Percentiles rank a stretch among this genome's conserved stretches.
These are phyloP conservation scores for Lagria hirta DNA, from an alignment of 2,888 invertebrate species.

Conservation along the genomic window DNA sequence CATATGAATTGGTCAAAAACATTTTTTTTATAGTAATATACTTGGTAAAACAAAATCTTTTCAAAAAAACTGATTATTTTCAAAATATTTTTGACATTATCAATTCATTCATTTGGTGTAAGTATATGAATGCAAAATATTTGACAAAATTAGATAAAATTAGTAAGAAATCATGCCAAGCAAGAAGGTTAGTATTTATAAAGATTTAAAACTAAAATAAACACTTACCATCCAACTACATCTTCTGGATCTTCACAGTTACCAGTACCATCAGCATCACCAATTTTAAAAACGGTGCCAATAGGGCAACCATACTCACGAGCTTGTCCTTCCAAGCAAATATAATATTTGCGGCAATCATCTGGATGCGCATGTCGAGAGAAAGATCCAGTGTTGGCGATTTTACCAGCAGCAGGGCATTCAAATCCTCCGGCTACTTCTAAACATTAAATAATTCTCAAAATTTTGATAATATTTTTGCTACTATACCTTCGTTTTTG, in stretches of 20 bases:
- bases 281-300: slow-evolving; percentile 94
- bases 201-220: no score
- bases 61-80: no score
- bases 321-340: slow-evolving; percentile 87
- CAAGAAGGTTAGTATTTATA: no score
- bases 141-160: no score
- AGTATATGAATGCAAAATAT: no score
- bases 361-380: slow-evolving; percentile 94
- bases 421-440: slow-evolving; percentile 89
- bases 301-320: slow-evolving; percentile 95
- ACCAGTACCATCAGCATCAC: slow-evolving; percentile 84
- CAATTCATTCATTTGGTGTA: no score
- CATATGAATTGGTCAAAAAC: no score
- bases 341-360: slow-evolving; percentile 93
- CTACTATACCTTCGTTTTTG: slow-evolving; percentile 86
- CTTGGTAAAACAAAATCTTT: no score
- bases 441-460: slow-evolving; percentile 50
- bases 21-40: no score
- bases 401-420: slow-evolving; percentile 82
- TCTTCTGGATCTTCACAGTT: slow-evolving; percentile 95
- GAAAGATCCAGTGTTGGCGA: slow-evolving; percentile 83
- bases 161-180: background rate
- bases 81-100: no score
- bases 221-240: slow-evolving; percentile 89
- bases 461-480: slow-evolving; percentile 2